Evolutionary conservation across 2,797 vertebrate species (phyloP), one percentile per base, ranked within the genome.

Genomic region (Scyliorhinus canicula): DNA sequence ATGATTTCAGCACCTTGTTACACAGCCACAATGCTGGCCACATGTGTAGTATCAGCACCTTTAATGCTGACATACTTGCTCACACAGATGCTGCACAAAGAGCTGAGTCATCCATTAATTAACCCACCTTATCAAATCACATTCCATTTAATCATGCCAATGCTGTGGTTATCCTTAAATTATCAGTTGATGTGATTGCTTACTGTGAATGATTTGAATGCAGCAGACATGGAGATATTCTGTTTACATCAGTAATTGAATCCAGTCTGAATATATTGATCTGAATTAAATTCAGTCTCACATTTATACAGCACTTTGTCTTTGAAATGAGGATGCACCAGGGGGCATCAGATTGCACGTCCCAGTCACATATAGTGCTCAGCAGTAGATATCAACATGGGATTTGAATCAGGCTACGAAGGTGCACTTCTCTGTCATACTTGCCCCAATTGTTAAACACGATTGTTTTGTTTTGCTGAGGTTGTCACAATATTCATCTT

Each of bases 201-300:
- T 65, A 91, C 19, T 65, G 65, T 91, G 88, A 63, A 35, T 19
- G 6, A 19, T 91, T 88, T 2, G 9, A 65, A 91, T 91, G 47
- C 44, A 94, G 93, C 44, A 50, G 65, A 31, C 31, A 71, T 11
- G 47, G 28, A 50, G 31, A 93, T 6, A 71, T 71, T 93, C 93
- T 31, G 44, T 69, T 71, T 93, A 71, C 44, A 52, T 35, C 11
- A 16, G 65, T 69, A 93, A 93, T 71, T n/a, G 26, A 74, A 74
- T 94, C 67, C 28, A 94, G 44, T 94, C 55, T 55, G 50, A 67
- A 74, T n/a, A 94, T 55, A 94, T 94, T 94, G 67, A 74, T 94
- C 67, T 74, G 65, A 94, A 74, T 71, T 94, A 69, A 74, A 52
- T 94, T 94, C 67, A 74, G 14, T 55, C 67, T 74, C 50, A 94